Evolutionary conservation across 2,113 vertebrate species (phyloP), one percentile per base, ranked within the genome.

Genomic region (Nibea coibor): DNA sequence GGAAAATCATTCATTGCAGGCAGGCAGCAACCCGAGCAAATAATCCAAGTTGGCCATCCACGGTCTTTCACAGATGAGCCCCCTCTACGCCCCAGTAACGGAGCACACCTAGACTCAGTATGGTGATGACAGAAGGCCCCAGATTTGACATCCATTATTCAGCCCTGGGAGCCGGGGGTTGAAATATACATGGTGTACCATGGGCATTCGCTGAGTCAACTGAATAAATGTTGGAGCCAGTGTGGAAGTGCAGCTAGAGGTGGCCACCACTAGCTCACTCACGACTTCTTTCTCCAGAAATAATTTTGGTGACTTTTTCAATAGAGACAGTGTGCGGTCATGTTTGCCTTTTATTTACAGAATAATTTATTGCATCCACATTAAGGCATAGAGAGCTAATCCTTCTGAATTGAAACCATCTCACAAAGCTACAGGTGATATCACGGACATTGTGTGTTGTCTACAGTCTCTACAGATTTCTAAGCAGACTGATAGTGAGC

Each of bases 91-190:
- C 53, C 19, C 28, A 26, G 75, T 78, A 81, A 85, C 58, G 16
- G 50, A 81, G 56, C 69, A 69, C 82, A 74, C 62, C 63, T 31
- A 67, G 66, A 77, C 74, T 71, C 86, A 70, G 73, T 81, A 93
- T 87, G 75, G 82, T 72, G 76, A 88, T 94, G 89, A 95, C 86
- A 93, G 93, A 94, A 83, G 71, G 82, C 91, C 90, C 89, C 87
- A 92, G 91, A 95, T 94, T 95, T 94, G 71, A 56, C 85, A 82
- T 96, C 82, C 83, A 95, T 96, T 96, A 96, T 96, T 96, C 87
- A 96, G 87, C 80, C n/a, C 75, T 45, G 73, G 87, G 48, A 68
- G 77, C 80, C 85, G 88, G 66, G 22, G 51, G 84, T 90, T 95
- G 83, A 94, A 94, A 91, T 93, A 90, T 90, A 87, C 89, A 92